Conservation (phyloP, 2,797 vertebrate species). For the Varecia variegata region DNA sequence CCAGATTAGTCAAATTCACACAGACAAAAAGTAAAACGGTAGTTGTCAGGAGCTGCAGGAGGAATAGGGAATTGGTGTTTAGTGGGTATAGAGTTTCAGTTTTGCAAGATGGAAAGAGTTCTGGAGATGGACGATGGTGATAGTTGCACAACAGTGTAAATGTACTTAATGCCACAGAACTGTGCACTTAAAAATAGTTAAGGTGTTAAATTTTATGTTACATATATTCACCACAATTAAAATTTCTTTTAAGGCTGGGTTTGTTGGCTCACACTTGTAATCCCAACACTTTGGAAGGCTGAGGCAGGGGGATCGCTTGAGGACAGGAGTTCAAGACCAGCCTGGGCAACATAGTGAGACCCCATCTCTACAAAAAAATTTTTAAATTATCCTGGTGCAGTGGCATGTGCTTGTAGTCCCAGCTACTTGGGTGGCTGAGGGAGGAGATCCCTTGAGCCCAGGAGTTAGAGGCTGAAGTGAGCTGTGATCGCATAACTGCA, state of each 20-base stretch:
- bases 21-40: not conserved
- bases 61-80: not conserved
- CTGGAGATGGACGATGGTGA: not conserved
- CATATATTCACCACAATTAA: not conserved
- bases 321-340: no score
- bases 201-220: not conserved
- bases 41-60: not conserved
- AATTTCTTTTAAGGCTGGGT: not conserved
- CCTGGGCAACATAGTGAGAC: no score
- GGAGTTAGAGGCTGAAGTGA: no score
- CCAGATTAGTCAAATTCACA: not conserved
- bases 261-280: no score
- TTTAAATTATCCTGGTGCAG: no score
- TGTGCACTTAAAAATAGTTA: not conserved
- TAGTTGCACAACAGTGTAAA: not conserved
- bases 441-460: no score
- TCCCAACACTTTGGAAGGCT: no score
- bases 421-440: no score
- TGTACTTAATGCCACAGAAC: not conserved
- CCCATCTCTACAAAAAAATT: no score
- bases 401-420: no score
- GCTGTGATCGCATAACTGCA: no score
- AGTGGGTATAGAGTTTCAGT: not conserved
- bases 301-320: no score
- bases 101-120: not conserved